Evolutionary conservation across 2,888 invertebrate species (phyloP).

Genomic region (Drosophila paranaensis): DNA sequence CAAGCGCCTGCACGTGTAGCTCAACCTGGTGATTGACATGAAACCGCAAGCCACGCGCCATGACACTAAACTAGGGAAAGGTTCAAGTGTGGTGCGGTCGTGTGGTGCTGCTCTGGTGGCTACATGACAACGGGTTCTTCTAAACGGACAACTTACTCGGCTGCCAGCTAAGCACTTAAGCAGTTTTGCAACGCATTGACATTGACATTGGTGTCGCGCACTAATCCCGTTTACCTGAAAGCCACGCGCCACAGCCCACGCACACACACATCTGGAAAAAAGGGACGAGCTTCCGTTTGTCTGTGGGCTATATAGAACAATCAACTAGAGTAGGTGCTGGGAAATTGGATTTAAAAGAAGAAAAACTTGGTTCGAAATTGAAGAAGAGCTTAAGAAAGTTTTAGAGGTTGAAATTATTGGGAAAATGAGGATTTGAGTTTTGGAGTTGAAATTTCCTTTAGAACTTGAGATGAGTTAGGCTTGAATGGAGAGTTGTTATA

Average conservation of each 20-base stretch:
- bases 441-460: too few species aligned
- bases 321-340: background rate
- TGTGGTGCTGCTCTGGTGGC: background rate
- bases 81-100: background rate
- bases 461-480: too few species aligned
- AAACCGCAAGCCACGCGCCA: conserved; percentile 14
- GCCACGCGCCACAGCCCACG: conserved; percentile 26
- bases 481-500: too few species aligned
- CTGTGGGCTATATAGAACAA: background rate
- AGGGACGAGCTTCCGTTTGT: background rate
- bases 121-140: conserved; percentile 10
- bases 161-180: conserved; percentile 46
- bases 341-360: too few species aligned
- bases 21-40: conserved; percentile 38
- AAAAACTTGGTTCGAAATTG: background rate
- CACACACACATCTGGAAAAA: conserved; percentile 2
- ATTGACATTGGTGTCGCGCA: conserved; percentile 59
- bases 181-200: conserved; percentile 27
- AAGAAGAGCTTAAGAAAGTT: background rate
- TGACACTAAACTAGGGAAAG: background rate
- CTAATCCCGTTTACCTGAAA: conserved; percentile 54
- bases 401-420: too few species aligned
- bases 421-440: too few species aligned
- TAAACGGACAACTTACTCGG: conserved; percentile 34
- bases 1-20: conserved; percentile 59